Evolutionary conservation across 2,888 invertebrate species (phyloP), one percentile per base, ranked within the genome.

Genomic region (Erynnis tages): DNA sequence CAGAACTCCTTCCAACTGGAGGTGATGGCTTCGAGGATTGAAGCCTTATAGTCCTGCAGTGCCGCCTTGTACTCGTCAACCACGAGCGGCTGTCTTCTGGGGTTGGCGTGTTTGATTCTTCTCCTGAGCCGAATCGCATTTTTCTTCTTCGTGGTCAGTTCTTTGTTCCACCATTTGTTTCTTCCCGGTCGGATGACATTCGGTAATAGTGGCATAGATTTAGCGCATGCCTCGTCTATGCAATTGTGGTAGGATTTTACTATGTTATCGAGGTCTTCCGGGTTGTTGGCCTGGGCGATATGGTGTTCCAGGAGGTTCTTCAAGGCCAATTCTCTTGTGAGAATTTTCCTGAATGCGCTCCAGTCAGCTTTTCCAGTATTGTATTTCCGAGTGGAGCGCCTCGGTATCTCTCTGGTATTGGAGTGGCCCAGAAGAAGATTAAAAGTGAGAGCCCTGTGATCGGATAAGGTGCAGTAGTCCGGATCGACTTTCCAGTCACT

Each of bases 1-100:
- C 59, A 59, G 14, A 54, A 55, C 1, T 50, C 16, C 16, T 55
- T 59, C 55, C n/a, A n/a, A n/a, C n/a, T n/a, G n/a, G n/a, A n/a
- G n/a, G n/a, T n/a, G n/a, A n/a, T n/a, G n/a, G n/a, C n/a, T n/a
- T n/a, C n/a, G n/a, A n/a, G n/a, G n/a, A n/a, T n/a, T n/a, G n/a
- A n/a, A n/a, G n/a, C n/a, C n/a, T n/a, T n/a, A n/a, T n/a, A n/a
- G n/a, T n/a, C n/a, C n/a, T n/a, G n/a, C n/a, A n/a, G n/a, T n/a
- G n/a, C n/a, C n/a, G n/a, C n/a, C n/a, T n/a, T n/a, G n/a, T n/a
- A n/a, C n/a, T n/a, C n/a, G n/a, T n/a, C n/a, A n/a, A n/a, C n/a
- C n/a, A n/a, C n/a, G n/a, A n/a, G n/a, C n/a, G n/a, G n/a, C n/a
- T n/a, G n/a, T n/a, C n/a, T n/a, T n/a, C n/a, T n/a, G n/a, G n/a